phyloP scores from a whole-genome alignment of 2,888 invertebrate genomes.

The Chrysotoxum bicinctum region DNA sequence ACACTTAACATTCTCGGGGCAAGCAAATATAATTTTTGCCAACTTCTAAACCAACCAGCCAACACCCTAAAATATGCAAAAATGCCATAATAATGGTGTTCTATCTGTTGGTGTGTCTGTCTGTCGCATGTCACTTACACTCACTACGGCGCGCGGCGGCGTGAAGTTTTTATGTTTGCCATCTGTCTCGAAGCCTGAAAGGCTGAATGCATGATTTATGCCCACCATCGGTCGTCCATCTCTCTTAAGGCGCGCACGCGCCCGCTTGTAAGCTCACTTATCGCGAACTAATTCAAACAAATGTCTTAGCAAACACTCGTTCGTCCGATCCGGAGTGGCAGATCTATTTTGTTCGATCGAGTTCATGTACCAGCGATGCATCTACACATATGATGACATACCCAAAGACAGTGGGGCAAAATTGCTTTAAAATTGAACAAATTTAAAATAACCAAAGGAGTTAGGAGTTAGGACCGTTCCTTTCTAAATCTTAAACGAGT shows the following conservation, averaged over 20 bases:
- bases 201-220: slow-evolving; percentile 65
- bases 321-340: not conserved
- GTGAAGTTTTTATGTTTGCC: slow-evolving; percentile 40
- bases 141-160: not conserved
- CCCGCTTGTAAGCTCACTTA: slow-evolving; percentile 37
- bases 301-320: slow-evolving; percentile 56
- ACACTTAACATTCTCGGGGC: slow-evolving; percentile 15
- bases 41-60: not conserved
- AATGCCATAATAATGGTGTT: slow-evolving; percentile 16
- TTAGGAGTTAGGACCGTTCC: too few species aligned
- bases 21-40: slow-evolving; percentile 20
- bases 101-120: slow-evolving; percentile 1
- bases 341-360: slow-evolving; percentile 30
- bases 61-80: slow-evolving; percentile 61
- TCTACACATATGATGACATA: not conserved
- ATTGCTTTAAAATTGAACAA: not conserved
- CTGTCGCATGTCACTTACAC: not conserved
- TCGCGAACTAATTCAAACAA: slow-evolving; percentile 68
- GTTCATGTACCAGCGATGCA: slow-evolving; percentile 31
- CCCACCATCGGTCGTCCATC: slow-evolving; percentile 14
- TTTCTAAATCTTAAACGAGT: too few species aligned
- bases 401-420: not conserved
- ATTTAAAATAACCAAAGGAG: too few species aligned
- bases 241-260: not conserved
- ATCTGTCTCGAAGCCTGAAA: slow-evolving; percentile 48